These are phyloP conservation scores for Myzus persicae DNA, from an alignment of 1,140 invertebrate genomes.

Conservation along the genomic window DNA sequence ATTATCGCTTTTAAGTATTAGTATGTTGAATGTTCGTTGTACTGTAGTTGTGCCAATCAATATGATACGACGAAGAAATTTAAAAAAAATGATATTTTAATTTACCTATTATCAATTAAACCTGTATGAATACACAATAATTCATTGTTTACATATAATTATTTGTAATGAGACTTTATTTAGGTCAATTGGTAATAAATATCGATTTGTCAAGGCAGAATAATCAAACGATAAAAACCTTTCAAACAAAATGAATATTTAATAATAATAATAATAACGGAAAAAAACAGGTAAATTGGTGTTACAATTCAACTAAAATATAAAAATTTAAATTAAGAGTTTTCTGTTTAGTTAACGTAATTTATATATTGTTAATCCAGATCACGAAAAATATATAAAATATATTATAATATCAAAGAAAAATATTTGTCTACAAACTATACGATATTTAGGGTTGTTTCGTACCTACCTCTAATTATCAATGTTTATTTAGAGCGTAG, in stretches of 20 bases:
- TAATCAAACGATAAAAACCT: slow-evolving; percentile 1
- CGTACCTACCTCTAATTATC: not conserved
- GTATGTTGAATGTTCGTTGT: not conserved
- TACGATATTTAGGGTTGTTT: not conserved
- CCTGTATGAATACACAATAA: not conserved
- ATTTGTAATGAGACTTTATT: not conserved
- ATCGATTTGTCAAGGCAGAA: not conserved
- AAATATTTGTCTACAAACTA: not conserved
- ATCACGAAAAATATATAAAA: not conserved
- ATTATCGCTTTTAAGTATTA: not conserved
- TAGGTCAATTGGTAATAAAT: not conserved
- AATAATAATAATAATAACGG: not conserved
- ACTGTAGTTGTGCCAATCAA: not conserved
- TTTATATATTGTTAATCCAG: not conserved
- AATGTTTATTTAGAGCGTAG: not conserved
- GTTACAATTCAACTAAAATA: not conserved
- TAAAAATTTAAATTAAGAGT: not conserved
- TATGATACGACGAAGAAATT: not conserved
- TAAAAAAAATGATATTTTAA: not conserved
- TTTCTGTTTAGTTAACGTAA: not conserved
- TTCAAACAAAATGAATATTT: not conserved
- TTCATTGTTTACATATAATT: not conserved
- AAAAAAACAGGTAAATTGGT: not conserved
- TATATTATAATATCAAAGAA: not conserved
- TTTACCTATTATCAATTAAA: not conserved